phyloP scores from a whole-genome alignment of 2,888 invertebrate genomes.

The Campoplex capitator region DNA sequence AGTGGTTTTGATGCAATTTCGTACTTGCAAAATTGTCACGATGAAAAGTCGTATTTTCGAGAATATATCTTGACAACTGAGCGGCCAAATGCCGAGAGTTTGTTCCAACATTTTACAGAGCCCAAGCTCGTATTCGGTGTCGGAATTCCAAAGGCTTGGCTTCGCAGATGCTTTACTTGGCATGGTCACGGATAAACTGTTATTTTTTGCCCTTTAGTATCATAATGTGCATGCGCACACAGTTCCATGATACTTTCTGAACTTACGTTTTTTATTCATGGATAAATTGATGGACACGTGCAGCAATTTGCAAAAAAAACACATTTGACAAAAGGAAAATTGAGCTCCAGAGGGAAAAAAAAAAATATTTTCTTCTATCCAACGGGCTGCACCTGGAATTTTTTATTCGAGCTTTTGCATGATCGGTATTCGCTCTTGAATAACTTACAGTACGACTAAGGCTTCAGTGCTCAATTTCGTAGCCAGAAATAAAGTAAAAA shows the following conservation, averaged over 20 bases:
- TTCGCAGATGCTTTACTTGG: constrained; percentile 38
- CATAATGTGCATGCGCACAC: not conserved
- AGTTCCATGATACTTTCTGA: not conserved
- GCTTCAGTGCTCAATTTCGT: not conserved
- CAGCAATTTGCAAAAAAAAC: not conserved
- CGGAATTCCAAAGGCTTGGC: constrained; percentile 28
- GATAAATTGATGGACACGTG: not conserved
- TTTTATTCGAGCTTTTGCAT: not conserved
- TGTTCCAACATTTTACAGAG: constrained; percentile 20
- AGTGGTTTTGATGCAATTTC: not conserved
- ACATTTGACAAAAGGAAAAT: not conserved
- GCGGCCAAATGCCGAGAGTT: constrained; percentile 50
- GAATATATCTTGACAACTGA: constrained; percentile 25
- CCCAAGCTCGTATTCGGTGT: constrained; percentile 43
- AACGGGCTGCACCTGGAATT: not conserved
- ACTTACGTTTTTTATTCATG: constrained; percentile 9
- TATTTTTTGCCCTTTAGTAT: not conserved
- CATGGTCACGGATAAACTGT: constrained; percentile 45
- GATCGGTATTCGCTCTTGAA: not conserved
- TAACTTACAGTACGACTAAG: not conserved
- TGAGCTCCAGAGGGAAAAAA: not conserved
- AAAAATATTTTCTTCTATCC: not conserved
- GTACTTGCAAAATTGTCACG: constrained; percentile 16
- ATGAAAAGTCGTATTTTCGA: constrained; percentile 35
- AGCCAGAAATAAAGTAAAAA: not conserved